These are phyloP conservation scores for Polymixis lichenea DNA, from an alignment of 2,888 invertebrate species.

Conservation along the genomic window DNA sequence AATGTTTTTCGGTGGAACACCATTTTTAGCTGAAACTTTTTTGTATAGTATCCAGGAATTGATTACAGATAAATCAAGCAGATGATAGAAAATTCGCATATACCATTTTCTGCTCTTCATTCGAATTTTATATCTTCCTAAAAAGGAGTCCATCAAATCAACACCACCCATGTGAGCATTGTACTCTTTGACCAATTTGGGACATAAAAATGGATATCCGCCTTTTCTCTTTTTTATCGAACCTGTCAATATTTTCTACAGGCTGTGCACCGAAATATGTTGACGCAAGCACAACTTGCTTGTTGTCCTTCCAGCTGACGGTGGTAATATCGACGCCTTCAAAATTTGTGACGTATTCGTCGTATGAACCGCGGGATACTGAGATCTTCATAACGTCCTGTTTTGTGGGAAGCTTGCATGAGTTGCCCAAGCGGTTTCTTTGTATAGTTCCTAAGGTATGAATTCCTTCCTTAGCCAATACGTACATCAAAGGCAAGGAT, in stretches of 20 bases:
- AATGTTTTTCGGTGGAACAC: constrained; percentile 40
- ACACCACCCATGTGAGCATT: constrained; percentile 37
- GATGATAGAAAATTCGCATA: constrained; percentile 53
- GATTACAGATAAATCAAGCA: constrained; percentile 49
- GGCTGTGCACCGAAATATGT: constrained; percentile 38
- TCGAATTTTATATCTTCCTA: constrained; percentile 52
- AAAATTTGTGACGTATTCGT: constrained; percentile 55
- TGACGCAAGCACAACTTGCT: constrained; percentile 41
- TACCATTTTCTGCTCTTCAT: constrained; percentile 59
- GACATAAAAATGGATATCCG: constrained; percentile 13
- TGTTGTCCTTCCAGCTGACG: constrained; percentile 59
- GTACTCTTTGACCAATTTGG: constrained; percentile 51
- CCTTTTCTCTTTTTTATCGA: constrained; percentile 36
- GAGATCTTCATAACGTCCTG: constrained; percentile 47
- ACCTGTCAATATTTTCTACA: constrained; percentile 34
- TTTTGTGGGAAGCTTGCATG: constrained; percentile 53
- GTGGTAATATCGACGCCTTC: constrained; percentile 51
- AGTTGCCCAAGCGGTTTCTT: constrained; percentile 52
- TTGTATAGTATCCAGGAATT: constrained; percentile 55
- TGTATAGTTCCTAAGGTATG: constrained; percentile 52
- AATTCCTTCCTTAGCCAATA: constrained; percentile 45
- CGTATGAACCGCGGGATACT: constrained; percentile 46
- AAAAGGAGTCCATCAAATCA: constrained; percentile 44
- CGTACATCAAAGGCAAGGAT: constrained; percentile 38
- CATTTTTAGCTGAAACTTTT: constrained; percentile 44